Percentiles rank a stretch among this genome's conserved stretches.
phyloP scores from a whole-genome alignment of 2,113 vertebrate species.

The Suricata suricatta region DNA sequence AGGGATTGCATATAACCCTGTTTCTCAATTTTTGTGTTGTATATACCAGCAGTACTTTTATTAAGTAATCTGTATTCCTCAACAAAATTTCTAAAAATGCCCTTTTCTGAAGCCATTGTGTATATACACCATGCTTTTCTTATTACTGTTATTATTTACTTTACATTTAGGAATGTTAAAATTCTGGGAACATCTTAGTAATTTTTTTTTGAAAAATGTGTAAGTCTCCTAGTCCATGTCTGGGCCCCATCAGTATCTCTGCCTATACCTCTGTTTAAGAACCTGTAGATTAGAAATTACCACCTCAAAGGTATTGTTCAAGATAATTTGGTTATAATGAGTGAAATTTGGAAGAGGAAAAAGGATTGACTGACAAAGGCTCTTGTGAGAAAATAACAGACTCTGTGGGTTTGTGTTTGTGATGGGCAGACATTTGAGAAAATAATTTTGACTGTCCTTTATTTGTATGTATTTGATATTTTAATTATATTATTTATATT shows the following conservation, averaged over 20 bases:
- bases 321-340: not conserved
- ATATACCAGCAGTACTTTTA: not conserved
- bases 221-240: not conserved
- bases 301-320: not conserved
- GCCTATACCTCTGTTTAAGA: not conserved
- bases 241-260: not conserved
- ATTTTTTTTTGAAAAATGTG: not conserved
- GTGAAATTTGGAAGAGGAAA: not conserved
- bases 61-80: not conserved
- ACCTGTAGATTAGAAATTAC: not conserved
- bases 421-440: not conserved
- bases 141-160: not conserved
- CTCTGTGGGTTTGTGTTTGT: not conserved
- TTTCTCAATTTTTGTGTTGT: not conserved
- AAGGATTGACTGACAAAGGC: not conserved
- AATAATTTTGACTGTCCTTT: not conserved
- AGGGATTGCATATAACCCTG: not conserved
- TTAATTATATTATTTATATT: not conserved
- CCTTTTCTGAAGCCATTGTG: not conserved
- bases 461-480: not conserved
- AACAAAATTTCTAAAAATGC: not conserved
- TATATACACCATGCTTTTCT: not conserved
- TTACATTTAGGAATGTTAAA: not conserved
- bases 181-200: not conserved
- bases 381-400: not conserved